Evolutionary conservation across 2,888 invertebrate genomes (phyloP).

Genomic region (Andrena praecox): DNA sequence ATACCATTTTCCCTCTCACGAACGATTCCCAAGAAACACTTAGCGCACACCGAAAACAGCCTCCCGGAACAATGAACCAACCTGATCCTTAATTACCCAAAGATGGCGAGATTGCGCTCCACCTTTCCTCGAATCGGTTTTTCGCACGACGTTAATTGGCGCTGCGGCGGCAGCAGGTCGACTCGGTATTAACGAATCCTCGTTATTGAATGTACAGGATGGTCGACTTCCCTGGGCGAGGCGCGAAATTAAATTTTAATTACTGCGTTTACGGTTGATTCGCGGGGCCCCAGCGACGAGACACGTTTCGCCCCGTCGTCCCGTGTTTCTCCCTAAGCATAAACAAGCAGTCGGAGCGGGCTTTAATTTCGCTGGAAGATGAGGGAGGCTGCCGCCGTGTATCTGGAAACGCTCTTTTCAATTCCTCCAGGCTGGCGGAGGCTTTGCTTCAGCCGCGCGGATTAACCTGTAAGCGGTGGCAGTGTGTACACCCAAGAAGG

Average conservation of each 20-base stretch:
- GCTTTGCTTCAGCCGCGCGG: constrained; percentile 57
- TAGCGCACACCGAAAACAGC: no score
- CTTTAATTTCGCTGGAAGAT: constrained; percentile 54
- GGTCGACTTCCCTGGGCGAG: neutral
- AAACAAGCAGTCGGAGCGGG: constrained; percentile 2
- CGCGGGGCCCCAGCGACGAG: neutral
- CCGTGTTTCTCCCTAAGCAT: constrained; percentile 3
- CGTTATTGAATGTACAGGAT: constrained; percentile 12
- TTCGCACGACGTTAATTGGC: constrained; percentile 21
- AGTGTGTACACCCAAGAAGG: constrained; percentile 35
- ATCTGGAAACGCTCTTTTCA: constrained; percentile 57
- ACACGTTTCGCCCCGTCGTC: neutral
- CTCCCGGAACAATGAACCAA: no score
- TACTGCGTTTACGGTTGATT: constrained; percentile 31
- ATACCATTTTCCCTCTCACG: no score
- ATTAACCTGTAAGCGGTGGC: constrained; percentile 62
- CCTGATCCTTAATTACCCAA: no score
- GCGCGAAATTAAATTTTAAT: constrained; percentile 32
- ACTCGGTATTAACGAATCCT: constrained; percentile 27
- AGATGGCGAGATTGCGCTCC: no score
- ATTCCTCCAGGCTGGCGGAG: constrained; percentile 53
- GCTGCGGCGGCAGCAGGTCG: no score
- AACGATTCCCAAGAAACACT: no score
- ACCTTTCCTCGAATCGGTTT: no score
- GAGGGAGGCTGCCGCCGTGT: constrained; percentile 27